Base-by-base conservation (phyloP, 2,888 invertebrate species). In the Papilio gigon region DNA sequence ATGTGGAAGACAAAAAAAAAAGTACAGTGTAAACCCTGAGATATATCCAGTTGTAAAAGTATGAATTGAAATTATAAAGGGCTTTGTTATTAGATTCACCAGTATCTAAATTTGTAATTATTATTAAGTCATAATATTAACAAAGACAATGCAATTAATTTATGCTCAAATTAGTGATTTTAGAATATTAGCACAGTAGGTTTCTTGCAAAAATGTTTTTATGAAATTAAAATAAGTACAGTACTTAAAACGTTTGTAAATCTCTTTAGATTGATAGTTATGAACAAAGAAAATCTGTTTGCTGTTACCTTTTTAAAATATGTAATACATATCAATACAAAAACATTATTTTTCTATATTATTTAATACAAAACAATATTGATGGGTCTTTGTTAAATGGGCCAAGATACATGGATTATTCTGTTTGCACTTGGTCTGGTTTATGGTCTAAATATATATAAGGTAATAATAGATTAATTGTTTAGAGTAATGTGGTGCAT, bases 141-240 rank as follows among this genome's bases (percentile, higher is more conserved):
- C 20, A 58, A 63, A 58, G 63, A 47, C 33, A 68, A 40, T 68
- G 60, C 53, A 65, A 68, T 60, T 33, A 40, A 37, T 44, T 64
- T 50, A 68, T 68, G 68, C 68, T 68, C 68, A 68, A 68, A 60
- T 65, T 65, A 50, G 40, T 60, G 53, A 35, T 60, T 47, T 60
- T 65, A 68, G 56, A 60, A 35, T 63, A 56, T 64, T 59, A 50
- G 64, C 63, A 64, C 59, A 37, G n/a, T 68, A 64, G 53, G 58
- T 44, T 44, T 44, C 11, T 25, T 47, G 35, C 58, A 56, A 44
- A 37, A 63, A 17, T 37, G 12, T 67, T n/a, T 37, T 30, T 11
- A 25, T 30, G 35, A 56, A 17, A 68, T 33, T 12, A 44, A 17
- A 30, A 60, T 11, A 42, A 60, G 60, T 68, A 68, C 62, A 68